Evolutionary conservation across 1,140 invertebrate species (phyloP).

Genomic region (Helicoverpa armigera): DNA sequence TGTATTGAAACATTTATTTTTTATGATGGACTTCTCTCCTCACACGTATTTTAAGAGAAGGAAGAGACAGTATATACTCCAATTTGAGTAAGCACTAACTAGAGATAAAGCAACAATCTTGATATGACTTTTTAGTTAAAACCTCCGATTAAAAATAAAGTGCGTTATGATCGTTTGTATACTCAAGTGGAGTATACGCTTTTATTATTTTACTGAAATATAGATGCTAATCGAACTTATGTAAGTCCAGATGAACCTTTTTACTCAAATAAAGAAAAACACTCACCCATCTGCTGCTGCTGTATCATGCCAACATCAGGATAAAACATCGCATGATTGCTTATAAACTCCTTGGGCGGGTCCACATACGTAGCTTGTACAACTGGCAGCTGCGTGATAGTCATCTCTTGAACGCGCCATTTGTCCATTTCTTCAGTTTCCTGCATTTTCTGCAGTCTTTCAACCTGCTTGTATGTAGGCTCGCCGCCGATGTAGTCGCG

Average conservation of each 20-base stretch:
- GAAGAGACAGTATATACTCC: too few relatives aligned
- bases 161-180: too few relatives aligned
- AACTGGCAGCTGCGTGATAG: constrained; percentile 54
- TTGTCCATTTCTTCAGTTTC: constrained; percentile 66
- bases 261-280: neutral
- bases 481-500: constrained; percentile 81
- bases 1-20: neutral
- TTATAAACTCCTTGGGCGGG: constrained; percentile 65
- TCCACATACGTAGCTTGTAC: constrained; percentile 67
- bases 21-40: too few relatives aligned
- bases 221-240: too few relatives aligned
- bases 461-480: constrained; percentile 79
- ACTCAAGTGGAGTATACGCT: too few relatives aligned
- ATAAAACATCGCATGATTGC: constrained; percentile 68
- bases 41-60: too few relatives aligned
- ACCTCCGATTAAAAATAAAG: too few relatives aligned
- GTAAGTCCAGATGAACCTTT: neutral
- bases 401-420: constrained; percentile 62
- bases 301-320: constrained; percentile 74
- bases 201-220: too few relatives aligned
- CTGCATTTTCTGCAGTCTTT: constrained; percentile 73
- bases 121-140: too few relatives aligned
- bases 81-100: too few relatives aligned
- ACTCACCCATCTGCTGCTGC: constrained; percentile 68
- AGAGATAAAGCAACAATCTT: too few relatives aligned